Evolutionary conservation across 2,797 vertebrate species (phyloP), one percentile per base, ranked within the genome.

Genomic region (Vireo griseus): DNA sequence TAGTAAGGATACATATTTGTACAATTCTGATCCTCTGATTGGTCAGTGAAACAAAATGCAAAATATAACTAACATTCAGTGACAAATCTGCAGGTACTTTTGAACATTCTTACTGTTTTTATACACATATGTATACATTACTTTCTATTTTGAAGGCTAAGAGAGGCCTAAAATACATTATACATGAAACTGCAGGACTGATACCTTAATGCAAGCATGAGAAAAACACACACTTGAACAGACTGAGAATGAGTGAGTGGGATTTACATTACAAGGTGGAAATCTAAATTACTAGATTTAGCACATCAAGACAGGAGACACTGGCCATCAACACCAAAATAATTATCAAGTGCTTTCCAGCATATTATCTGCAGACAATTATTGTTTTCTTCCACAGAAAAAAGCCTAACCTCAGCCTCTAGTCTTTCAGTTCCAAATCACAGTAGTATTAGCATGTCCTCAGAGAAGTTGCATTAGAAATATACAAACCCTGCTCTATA

Each of bases 21-120:
- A 98, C 98, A 98, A 98, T 98, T 98, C 97, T 98, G 97, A 96
- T 97, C 96, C 97, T 98, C 98, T 98, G 98, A 98, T 98, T 98
- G 98, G 98, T 98, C 98, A 98, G 97, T 92, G 92, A 94, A 89
- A 86, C 55, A 73, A 91, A 71, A 59, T 42, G 72, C 55, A 93
- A 75, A 95, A 33, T 35, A 28, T 76, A 63, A 33, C 33, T 80
- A 69, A 86, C 52, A 50, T 65, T 81, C 58, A 63, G 52, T 68
- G 59, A 72, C 42, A 76, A 63, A 86, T 28, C 80, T 50, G 57
- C 65, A 48, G 24, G 45, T 57, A 62, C n/a, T 54, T 68, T 37
- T 50, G 33, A 88, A 44, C 40, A 48, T 47, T 76, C 45, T 74
- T 63, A 33, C 39, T 81, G 3, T 2, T 24, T 92, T 65, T 11